Conservation (phyloP, 2,888 invertebrate genomes). For the Caenorhabditis sp. region DNA sequence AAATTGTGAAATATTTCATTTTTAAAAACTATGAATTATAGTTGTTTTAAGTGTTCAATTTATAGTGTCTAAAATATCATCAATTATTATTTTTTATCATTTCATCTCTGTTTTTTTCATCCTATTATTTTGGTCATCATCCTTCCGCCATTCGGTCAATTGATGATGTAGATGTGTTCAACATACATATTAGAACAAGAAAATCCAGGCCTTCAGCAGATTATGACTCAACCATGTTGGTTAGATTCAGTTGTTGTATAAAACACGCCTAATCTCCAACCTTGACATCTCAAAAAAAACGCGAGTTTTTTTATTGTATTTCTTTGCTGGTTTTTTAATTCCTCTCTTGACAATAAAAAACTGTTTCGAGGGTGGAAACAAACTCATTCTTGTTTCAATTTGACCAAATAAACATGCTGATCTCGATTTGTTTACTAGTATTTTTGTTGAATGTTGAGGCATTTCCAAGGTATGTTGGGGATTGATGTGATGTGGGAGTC, state of each 20-base stretch:
- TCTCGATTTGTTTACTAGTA: not conserved
- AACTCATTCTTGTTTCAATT: not conserved
- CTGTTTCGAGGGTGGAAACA: not conserved
- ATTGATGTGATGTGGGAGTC: too few species aligned
- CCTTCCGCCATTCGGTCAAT: not conserved
- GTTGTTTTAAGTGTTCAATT: not conserved
- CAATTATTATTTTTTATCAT: not conserved
- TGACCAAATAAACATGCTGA: not conserved
- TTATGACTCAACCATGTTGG: conserved; percentile 1
- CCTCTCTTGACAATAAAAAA: not conserved
- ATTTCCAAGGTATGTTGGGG: too few species aligned
- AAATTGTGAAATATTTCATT: not conserved
- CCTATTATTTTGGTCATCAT: not conserved
- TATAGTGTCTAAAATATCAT: not conserved
- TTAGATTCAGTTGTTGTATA: not conserved
- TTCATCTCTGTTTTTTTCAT: not conserved
- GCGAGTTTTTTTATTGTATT: not conserved
- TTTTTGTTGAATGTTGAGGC: not conserved
- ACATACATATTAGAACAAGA: not conserved
- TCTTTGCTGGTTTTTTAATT: not conserved
- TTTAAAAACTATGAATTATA: not conserved
- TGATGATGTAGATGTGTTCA: not conserved
- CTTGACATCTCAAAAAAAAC: not conserved
- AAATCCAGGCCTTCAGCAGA: not conserved
- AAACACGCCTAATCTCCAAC: not conserved